A percentile compares a stretch with the other conserved stretches of the same genome.
Conservation (phyloP, 2,888 invertebrate species). For the Chromoteleia sp. region DNA sequence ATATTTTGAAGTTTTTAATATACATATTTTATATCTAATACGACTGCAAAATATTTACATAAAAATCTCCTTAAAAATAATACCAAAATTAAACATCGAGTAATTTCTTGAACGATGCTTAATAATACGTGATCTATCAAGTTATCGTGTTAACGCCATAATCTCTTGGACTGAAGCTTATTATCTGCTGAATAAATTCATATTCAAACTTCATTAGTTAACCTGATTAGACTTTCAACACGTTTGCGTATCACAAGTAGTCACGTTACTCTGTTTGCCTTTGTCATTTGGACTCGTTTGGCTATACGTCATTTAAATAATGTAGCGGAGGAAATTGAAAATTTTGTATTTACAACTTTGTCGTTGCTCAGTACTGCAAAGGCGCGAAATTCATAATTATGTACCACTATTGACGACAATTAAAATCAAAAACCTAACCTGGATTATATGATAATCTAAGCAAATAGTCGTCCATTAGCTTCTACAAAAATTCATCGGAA, state of each 20-base stretch:
- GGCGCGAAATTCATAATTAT: background rate
- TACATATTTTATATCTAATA: no score
- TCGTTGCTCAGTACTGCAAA: no score
- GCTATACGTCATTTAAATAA: conserved; percentile 1
- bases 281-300: conserved; percentile 8
- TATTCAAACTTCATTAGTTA: conserved; percentile 29
- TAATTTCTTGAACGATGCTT: conserved; percentile 17
- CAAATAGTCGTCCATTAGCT: background rate
- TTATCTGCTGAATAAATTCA: conserved; percentile 40
- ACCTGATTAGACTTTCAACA: conserved; percentile 19
- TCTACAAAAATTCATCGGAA: background rate
- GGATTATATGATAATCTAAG: background rate
- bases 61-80: background rate
- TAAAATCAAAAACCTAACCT: background rate
- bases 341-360: background rate
- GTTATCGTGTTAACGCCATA: conserved; percentile 18
- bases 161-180: conserved; percentile 22
- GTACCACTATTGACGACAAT: background rate
- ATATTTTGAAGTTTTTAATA: no score
- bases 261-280: conserved; percentile 10
- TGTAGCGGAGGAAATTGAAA: background rate
- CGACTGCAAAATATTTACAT: no score
- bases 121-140: conserved; percentile 27
- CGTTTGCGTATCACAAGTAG: conserved; percentile 9
- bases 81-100: conserved; percentile 4